Base-by-base conservation (phyloP, 2,888 invertebrate species). In the Epistrophella euchroma region DNA sequence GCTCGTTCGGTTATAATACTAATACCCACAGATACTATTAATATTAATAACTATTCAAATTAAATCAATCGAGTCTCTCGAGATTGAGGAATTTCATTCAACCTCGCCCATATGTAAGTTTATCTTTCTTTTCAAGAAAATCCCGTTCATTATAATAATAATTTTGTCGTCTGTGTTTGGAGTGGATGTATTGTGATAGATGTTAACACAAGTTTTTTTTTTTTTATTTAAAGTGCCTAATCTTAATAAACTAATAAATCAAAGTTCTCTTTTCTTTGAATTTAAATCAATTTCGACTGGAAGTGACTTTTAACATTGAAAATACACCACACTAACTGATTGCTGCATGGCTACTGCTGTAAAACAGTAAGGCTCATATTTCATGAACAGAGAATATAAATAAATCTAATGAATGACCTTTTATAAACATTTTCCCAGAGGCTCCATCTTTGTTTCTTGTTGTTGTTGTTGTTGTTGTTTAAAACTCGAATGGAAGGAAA, bases 31-130 rank as follows among this genome's bases (percentile, higher is more conserved):
- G 15, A 6, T 17, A 9, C 58, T 62, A 73, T 70, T 47, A 68
- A 76, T 35, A 66, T 47, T 47, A 80, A 76, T 80, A 80, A 58
- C 60, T 76, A 80, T 85, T 85, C 81, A 85, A 85, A 85, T 85
- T 68, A 81, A 80, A 81, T 73, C 76, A 73, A 76, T 72, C 64
- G 19, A 15, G 37, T 66, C 35, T 32, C 32, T 32, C 32, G 6
- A 52, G 60, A 72, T 62, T 56, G 28, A 58, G 45, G 72, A 80
- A 77, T 72, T 68, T 56, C 50, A 68, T 76, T 84, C 52, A 85
- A 55, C 75, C 84, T 77, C 76, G 66, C 35, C 25, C 28, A 32
- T 32, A 32, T 9, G 7, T 32, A 19, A 15, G 1, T 32, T 17
- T 19, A 7, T 47, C 45, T 52, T 40, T 43, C 32, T 37, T 56